Conservation (phyloP, 1,140 invertebrate species). For the Drosophila nigromelanica region DNA sequence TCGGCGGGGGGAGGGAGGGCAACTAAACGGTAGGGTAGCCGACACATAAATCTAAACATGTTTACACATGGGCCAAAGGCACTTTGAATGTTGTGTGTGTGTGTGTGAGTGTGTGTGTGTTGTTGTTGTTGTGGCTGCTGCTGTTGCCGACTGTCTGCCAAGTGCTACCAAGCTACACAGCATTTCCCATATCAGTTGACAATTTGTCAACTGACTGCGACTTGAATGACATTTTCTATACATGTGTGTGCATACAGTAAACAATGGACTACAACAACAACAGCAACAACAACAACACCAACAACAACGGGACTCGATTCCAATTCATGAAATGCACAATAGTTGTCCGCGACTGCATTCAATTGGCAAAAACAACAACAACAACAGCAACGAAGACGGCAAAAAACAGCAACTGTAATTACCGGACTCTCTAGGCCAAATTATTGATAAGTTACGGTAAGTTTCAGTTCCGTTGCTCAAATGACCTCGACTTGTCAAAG, state of each 20-base stretch:
- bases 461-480: constrained; percentile 43
- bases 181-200: constrained; percentile 74
- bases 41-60: constrained; percentile 73
- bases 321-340: constrained; percentile 81
- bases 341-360: constrained; percentile 60
- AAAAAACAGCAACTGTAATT: constrained; percentile 61
- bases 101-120: no score
- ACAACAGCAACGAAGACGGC: constrained; percentile 33
- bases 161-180: constrained; percentile 34
- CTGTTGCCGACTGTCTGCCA: constrained; percentile 10
- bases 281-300: no score
- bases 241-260: constrained; percentile 12
- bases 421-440: constrained; percentile 38
- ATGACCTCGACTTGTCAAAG: constrained; percentile 1
- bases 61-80: constrained; percentile 64
- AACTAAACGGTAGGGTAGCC: constrained; percentile 26
- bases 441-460: constrained; percentile 32
- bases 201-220: constrained; percentile 76
- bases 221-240: constrained; percentile 78
- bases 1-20: neutral
- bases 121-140: constrained; percentile 14
- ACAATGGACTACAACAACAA: constrained; percentile 54
- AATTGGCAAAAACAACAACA: constrained; percentile 35
- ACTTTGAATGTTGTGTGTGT: constrained; percentile 30
- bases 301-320: constrained; percentile 40